A percentile compares a stretch with the other conserved stretches of the same genome.
These are phyloP conservation scores for Acrocephalus scirpaceus DNA, from an alignment of 2,797 vertebrate genomes.

Conservation along the genomic window DNA sequence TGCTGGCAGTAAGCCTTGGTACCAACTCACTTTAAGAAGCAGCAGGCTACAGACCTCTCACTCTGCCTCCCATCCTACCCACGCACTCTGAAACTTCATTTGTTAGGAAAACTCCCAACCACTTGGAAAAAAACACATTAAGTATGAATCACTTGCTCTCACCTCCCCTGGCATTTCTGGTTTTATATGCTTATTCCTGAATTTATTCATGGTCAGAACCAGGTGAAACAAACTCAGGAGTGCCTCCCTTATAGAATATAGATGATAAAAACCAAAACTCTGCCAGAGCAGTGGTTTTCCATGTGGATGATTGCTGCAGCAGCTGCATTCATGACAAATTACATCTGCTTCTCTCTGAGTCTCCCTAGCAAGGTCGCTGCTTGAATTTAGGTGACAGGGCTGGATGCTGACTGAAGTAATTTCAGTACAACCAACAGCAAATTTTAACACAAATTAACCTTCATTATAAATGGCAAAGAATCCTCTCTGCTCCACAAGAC, in stretches of 20 bases:
- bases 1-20: background rate
- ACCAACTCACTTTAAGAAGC: background rate
- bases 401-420: background rate
- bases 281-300: background rate
- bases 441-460: background rate
- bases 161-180: background rate
- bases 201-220: background rate
- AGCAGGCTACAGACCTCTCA: background rate
- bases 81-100: background rate
- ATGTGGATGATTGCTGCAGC: background rate
- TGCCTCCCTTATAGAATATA: background rate
- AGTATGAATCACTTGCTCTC: background rate
- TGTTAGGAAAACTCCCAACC: background rate
- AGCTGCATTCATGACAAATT: background rate
- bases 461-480: background rate
- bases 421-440: background rate
- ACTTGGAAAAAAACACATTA: background rate
- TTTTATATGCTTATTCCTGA: background rate
- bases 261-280: background rate
- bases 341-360: background rate
- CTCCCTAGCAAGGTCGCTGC: background rate
- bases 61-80: background rate
- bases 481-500: background rate
- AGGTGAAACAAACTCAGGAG: rapidly evolving
- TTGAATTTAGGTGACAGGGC: background rate